Evolutionary conservation across 2,888 invertebrate genomes (phyloP), one percentile per base, ranked within the genome.

Genomic region (Serrognathus titanus): DNA sequence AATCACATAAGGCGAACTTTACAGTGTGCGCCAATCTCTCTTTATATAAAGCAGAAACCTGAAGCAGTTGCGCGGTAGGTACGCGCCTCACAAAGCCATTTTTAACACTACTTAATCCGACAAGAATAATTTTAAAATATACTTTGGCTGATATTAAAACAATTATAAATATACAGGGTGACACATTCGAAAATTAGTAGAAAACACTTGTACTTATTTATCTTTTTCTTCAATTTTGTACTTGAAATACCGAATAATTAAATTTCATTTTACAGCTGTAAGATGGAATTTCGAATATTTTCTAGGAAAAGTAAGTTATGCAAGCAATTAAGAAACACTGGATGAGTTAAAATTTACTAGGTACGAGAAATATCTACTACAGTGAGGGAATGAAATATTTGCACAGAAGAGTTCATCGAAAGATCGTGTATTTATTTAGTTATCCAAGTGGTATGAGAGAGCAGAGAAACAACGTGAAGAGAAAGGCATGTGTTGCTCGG

Each of bases 1-100:
- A 70, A 70, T 70, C 70, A 68, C 68, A 67, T 68, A 70, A 69
- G 66, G 63, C 65, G 64, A 66, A 66, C 63, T 65, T 65, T 61
- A 56, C 62, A 61, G 59, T 58, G 58, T 63, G 63, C 62, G 61
- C 61, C 58, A 61, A 59, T 64, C 64, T 63, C 66, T 61, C 63
- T 66, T 66, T 63, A 63, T 61, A 64, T 63, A 65, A 64, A 66
- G 61, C 61, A 63, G n/a, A 65, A 66, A 64, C 61, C 62, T 61
- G 58, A 48, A 53, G 20, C 24, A 40, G 60, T 53, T 38, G 43
- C 53, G 51, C 43, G 53, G 60, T 52, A 46, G 53, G 54, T 9
- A 54, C 49, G 54, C 55, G 56, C 58, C 39, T 58, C 61, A 61
- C 58, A 62, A 64, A 64, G 62, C 61, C 61, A 56, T 60, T 61